Conservation (phyloP, 2,888 invertebrate genomes). For the Rhopalosiphum nymphaeae region DNA sequence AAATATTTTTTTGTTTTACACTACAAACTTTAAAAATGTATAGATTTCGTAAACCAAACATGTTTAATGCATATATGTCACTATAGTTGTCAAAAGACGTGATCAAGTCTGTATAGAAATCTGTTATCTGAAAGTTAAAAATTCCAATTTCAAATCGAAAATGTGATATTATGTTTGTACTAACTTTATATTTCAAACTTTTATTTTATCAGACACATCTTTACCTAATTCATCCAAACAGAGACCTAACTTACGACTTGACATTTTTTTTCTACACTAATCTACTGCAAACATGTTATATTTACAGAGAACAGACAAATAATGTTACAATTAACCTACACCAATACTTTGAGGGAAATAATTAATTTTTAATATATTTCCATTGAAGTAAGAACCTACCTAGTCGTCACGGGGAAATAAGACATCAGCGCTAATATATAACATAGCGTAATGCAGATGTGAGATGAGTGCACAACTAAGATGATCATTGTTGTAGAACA, state of each 20-base stretch:
- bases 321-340: not conserved
- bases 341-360: not conserved
- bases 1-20: not conserved
- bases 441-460: not conserved
- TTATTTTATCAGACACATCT: not conserved
- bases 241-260: not conserved
- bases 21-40: not conserved
- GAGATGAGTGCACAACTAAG: not conserved
- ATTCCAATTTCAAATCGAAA: not conserved
- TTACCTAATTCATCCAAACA: not conserved
- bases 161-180: not conserved
- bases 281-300: not conserved
- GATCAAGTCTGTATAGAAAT: not conserved
- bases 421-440: not conserved
- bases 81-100: not conserved
- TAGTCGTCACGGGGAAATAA: not conserved
- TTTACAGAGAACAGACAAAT: not conserved
- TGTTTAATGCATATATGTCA: not conserved
- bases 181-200: not conserved
- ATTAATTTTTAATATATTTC: not conserved
- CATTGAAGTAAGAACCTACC: not conserved
- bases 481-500: not conserved
- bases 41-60: not conserved
- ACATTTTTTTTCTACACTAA: not conserved
- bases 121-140: not conserved